Base-by-base conservation (phyloP, 1,140 invertebrate species). In the Leucophenga varia region DNA sequence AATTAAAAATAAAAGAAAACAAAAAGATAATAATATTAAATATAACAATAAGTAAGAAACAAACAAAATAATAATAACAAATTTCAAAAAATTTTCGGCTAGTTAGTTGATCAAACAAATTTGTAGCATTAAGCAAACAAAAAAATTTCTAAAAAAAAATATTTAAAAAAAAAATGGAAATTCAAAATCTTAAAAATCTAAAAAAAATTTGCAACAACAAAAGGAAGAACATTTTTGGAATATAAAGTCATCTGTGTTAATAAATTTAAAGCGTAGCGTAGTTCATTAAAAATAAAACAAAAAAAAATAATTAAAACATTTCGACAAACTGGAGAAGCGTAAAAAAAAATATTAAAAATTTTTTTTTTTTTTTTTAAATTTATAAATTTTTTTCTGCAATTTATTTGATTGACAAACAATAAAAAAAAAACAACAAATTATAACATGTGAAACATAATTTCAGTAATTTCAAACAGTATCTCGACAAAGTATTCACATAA, bases 161-260 rank as follows among this genome's bases (percentile, higher is more conserved):
- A 55, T 54, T 35, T 31, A 19, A 46, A 43, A 32, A 52, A 40
- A 18, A 49, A 47, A 41, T 34, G 21, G 14, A 42, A 38, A 17
- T n/a, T n/a, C n/a, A 49, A 59, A 59, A 54, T 50, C n/a, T n/a
- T 30, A n/a, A 30, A 30, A 7, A 30, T n/a, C n/a, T 25, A 53
- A 57, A 31, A 51, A 40, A 28, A 44, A 55, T 44, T 20, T 20
- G 21, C 49, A 47, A 42, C 38, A 41, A 36, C 12, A 42, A 16
- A 50, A 25, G 20, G 18, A 30, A 34, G 35, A 46, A 51, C 61
- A 54, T 52, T 53, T 67, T 67, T 55, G 64, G 59, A 63, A 59
- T 61, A 72, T 65, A 72, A 72, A 72, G 69, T 72, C 69, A 72
- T 72, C 69, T 72, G 69, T 72, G 69, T 72, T 72, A 72, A 67